phyloP scores from a whole-genome alignment of 2,888 invertebrate species.

The Kuschelorhynchus macadamiae region DNA sequence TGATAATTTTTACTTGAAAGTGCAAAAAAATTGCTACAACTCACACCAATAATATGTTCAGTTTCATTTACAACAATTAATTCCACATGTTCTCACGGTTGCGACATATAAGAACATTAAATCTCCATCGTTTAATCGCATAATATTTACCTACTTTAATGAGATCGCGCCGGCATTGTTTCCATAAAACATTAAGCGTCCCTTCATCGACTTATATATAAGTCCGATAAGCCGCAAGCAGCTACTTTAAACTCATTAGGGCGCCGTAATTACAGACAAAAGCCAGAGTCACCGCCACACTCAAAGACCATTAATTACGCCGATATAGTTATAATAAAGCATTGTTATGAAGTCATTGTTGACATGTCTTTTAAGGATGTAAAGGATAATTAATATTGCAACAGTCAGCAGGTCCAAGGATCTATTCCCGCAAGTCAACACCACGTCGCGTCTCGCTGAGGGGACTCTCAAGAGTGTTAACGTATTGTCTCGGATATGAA shows the following conservation, averaged over 20 bases:
- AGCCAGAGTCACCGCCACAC: conserved; percentile 66
- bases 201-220: conserved; percentile 32
- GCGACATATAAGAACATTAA: too few relatives aligned
- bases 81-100: too few relatives aligned
- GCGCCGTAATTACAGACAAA: conserved; percentile 65
- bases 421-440: conserved; percentile 44
- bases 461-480: conserved; percentile 4
- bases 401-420: conserved; percentile 57
- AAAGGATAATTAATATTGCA: conserved; percentile 65
- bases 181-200: conserved; percentile 34
- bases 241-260: conserved; percentile 66
- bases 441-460: conserved; percentile 3
- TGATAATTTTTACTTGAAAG: too few relatives aligned
- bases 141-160: conserved; percentile 20
- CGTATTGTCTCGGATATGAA: neutral
- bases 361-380: conserved; percentile 66
- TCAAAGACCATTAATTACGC: conserved; percentile 66
- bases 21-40: too few relatives aligned
- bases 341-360: conserved; percentile 66
- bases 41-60: too few relatives aligned
- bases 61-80: too few relatives aligned
- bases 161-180: conserved; percentile 26
- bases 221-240: conserved; percentile 48
- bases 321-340: conserved; percentile 67
- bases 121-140: neutral